Evolutionary conservation across 2,888 invertebrate species (phyloP), one percentile per base, ranked within the genome.

Genomic region (Erebia palarica): DNA sequence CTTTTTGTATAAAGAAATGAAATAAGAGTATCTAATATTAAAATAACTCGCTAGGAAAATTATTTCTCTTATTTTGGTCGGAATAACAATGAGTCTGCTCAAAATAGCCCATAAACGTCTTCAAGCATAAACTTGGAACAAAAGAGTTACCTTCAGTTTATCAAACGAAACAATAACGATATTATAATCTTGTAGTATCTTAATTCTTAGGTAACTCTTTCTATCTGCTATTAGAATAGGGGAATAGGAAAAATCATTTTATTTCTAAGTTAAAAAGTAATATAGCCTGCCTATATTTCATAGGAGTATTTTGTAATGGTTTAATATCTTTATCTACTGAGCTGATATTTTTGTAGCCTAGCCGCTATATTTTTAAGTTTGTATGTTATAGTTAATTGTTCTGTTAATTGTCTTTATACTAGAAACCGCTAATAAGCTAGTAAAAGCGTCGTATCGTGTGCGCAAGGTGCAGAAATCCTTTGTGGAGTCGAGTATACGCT

Each of bases 151-250:
- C 18, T 18, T 13, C 21, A 10, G 55, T 18, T 21, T 21, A 21
- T 57, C 57, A 21, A 13, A 57, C 18, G 57, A 58, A 58, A 58
- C 21, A 58, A 58, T 58, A 58, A 27, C 36, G 7, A 36, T 27
- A 58, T 58, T 58, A n/a, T n/a, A 58, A 58, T 58, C 57, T 21
- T 58, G 27, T 1, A 14, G 21, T 58, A 58, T 58, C 57, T 55
- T 55, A 9, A 36, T 7, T 36, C 36, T 36, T 36, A 36, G 36
- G 36, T 36, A 36, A 27, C 57, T 27, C 11, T 27, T 58, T 18
- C 27, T 21, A 27, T 58, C 27, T 14, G 27, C 13, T 27, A 11
- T 58, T 58, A 27, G 9, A 27, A 14, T 5, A 14, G 13, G 27
- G 14, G 21, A 58, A 5, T 7, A 58, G 27, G 27, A 21, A 27